Base-by-base conservation (phyloP, 2,797 vertebrate species). In the Sebastes cheni region DNA sequence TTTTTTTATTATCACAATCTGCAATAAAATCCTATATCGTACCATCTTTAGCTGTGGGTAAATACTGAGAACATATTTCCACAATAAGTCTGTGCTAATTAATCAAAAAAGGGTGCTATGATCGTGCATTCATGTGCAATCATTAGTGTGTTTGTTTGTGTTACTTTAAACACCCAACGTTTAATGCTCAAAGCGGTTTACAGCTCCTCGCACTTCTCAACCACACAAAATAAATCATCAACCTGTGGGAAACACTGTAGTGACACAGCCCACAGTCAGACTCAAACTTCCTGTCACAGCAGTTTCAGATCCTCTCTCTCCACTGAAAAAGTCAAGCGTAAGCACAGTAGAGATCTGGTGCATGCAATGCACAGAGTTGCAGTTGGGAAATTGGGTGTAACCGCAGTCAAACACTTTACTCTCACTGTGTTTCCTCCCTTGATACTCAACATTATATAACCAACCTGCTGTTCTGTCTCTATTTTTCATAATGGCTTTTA, bases 301-400 rank as follows among this genome's bases (percentile, higher is more conserved):
- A 25, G 25, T 86, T 79, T 81, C 72, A 86, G 1, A 60, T 81
- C 70, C 68, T 70, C 29, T 62, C 8, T 56, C 8, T 56, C 0
- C 5, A 16, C 42, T 20, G 12, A 10, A 32, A n/a, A 65, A 22
- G 32, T 34, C 5, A n/a, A 52, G 23, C 6, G 0, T 20, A 25
- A 22, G 5, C 3, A 6, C 32, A 4, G 2, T 9, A 16, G 0
- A 8, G 11, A 54, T 42, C 27, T 50, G 23, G 8, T 25, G n/a
- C 59, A 75, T 8, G 25, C 5, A 10, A 7, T 29, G 42, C 2
- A 34, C 16, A 65, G 8, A 55, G 2, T 3, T 23, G 14, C 39
- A 56, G 20, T 20, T 23, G 32, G 23, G 34, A 70, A 52, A 4
- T 58, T 9, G 22, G 5, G 3, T 52, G 14, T 7, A 32, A 55